Percentiles rank a stretch among this genome's conserved stretches.
Conservation (phyloP, 1,140 invertebrate species). For the Drosophila virilis region DNA sequence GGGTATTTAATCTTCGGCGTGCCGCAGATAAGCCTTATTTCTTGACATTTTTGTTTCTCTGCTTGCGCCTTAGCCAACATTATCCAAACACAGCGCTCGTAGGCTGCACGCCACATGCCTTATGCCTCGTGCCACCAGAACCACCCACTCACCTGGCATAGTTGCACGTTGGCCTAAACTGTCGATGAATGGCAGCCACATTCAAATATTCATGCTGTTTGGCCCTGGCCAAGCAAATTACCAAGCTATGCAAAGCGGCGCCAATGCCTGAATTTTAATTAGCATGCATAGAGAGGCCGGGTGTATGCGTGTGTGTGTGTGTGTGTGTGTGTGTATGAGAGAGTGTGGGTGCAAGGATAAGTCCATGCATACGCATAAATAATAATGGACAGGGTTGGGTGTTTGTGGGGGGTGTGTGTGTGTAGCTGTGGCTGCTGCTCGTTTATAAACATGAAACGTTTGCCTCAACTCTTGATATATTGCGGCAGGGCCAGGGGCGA, state of each 20-base stretch:
- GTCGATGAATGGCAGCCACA: constrained; percentile 40
- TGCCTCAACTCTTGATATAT: constrained; percentile 58
- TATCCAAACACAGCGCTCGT: neutral
- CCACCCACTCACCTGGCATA: constrained; percentile 24
- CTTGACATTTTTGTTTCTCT: neutral
- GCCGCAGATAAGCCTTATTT: too few species aligned
- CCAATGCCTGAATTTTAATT: constrained; percentile 80
- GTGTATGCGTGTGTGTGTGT: constrained; percentile 4
- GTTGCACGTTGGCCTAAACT: constrained; percentile 28
- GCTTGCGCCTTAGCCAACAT: constrained; percentile 22
- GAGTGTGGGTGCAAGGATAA: constrained; percentile 25
- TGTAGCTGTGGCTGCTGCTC: constrained; percentile 16
- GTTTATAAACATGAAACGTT: constrained; percentile 41
- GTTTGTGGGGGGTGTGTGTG: neutral
- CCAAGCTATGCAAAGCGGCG: constrained; percentile 73
- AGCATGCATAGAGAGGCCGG: constrained; percentile 52
- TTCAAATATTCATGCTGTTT: constrained; percentile 55
- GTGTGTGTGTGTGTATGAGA: neutral
- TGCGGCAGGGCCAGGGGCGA: constrained; percentile 32
- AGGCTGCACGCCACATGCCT: too few species aligned
- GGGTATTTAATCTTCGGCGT: too few species aligned
- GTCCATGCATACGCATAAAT: constrained; percentile 73
- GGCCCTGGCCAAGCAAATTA: constrained; percentile 61
- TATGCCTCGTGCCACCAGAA: neutral
- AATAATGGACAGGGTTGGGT: constrained; percentile 48